These are phyloP conservation scores for Pterostichus niger DNA, from an alignment of 2,888 invertebrate genomes.

Conservation along the genomic window DNA sequence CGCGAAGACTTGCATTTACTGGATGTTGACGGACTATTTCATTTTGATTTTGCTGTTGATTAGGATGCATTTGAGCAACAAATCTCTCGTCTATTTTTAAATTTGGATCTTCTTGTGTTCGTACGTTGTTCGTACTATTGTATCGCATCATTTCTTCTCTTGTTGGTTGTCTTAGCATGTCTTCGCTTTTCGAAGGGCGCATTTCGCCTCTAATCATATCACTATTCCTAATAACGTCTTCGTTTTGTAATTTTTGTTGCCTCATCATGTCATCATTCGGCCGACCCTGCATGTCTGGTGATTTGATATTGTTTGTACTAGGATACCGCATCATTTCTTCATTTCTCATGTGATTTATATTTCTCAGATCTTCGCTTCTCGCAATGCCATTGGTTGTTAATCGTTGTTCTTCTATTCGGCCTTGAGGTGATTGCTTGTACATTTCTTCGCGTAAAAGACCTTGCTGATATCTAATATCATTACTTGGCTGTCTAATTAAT, in stretches of 20 bases:
- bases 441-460: slow-evolving; percentile 74
- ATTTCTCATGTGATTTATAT: slow-evolving; percentile 67
- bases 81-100: slow-evolving; percentile 69
- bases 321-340: slow-evolving; percentile 75
- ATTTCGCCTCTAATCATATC: slow-evolving; percentile 70
- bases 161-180: slow-evolving; percentile 73
- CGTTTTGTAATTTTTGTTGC: slow-evolving; percentile 59
- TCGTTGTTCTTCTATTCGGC: slow-evolving; percentile 68
- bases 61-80: background rate
- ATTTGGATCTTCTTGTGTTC: slow-evolving; percentile 73
- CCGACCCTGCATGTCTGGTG: slow-evolving; percentile 71
- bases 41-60: slow-evolving; percentile 68
- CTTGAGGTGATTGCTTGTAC: slow-evolving; percentile 73
- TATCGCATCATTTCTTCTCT: slow-evolving; percentile 72
- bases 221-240: slow-evolving; percentile 14
- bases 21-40: slow-evolving; percentile 64
- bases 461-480: slow-evolving; percentile 72
- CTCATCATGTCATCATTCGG: slow-evolving; percentile 51
- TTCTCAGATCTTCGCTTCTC: slow-evolving; percentile 44
- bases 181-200: slow-evolving; percentile 75
- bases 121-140: slow-evolving; percentile 76
- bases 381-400: slow-evolving; percentile 52
- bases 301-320: slow-evolving; percentile 73
- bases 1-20: slow-evolving; percentile 62
- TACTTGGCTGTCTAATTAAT: slow-evolving; percentile 65